Base-by-base conservation (phyloP, 2,797 vertebrate genomes). In the Kryptopterus vitreolus region DNA sequence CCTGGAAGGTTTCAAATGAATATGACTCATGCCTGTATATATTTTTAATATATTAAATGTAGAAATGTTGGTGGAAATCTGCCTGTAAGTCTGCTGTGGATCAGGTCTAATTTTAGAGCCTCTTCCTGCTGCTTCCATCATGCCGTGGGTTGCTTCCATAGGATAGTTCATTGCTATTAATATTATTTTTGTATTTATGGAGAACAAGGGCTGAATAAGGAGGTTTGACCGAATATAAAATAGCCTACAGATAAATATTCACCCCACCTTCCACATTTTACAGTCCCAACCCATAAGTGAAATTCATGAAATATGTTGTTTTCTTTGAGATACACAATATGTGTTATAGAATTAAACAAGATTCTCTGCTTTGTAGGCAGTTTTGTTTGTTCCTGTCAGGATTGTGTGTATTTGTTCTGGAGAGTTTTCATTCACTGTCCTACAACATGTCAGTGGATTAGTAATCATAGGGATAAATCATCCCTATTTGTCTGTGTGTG, bases 71-170 rank as follows among this genome's bases (percentile, higher is more conserved):
- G 33, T 57, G 29, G 55, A 78, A 33, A 81, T 58, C n/a, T 58
- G 53, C 35, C 13, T 38, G 33, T 33, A 53, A 46, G 52, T 75
- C 70, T 65, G 3, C 4, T 52, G 16, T 59, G 61, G 12, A 43
- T 66, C 38, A 13, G 38, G 53, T 70, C 74, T 77, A 77, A 63
- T 63, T 72, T 71, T 62, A 81, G 75, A 43, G 59, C 66, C 80
- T 46, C 9, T 77, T 58, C 66, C 48, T 63, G 57, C 74, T 70
- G 75, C 48, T 71, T 55, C 31, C 4, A 18, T 69, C 33, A 61
- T 15, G 20, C 46, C 5, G 29, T 74, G 61, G 50, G 43, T 76
- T 70, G 24, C 62, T 62, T 50, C 58, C 24, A 76, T 62, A 50
- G 18, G 10, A 81, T 46, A 38, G 55, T 46, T 69, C 68, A 58